Conservation (phyloP, 2,113 vertebrate species). For the Channa maculata region DNA sequence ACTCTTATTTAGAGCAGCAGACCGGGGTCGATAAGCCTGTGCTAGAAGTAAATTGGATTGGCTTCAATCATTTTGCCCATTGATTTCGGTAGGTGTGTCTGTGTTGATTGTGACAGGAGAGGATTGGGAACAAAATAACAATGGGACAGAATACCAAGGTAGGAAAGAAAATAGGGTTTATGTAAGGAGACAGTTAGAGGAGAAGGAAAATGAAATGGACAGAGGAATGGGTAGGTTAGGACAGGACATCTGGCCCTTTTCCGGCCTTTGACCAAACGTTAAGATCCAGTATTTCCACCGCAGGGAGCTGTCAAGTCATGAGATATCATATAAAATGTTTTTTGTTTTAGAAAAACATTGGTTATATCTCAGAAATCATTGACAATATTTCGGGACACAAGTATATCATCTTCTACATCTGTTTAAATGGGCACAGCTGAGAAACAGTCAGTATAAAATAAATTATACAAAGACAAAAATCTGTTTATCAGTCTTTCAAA, state of each 20-base stretch:
- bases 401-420: neutral
- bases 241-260: constrained; percentile 13
- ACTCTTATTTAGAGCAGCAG: constrained; percentile 53
- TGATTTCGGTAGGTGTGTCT: constrained; percentile 40
- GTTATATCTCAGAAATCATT: neutral
- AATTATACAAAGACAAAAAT: neutral
- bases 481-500: neutral
- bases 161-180: neutral
- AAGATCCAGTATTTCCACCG: constrained; percentile 3
- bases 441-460: neutral
- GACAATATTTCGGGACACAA: neutral
- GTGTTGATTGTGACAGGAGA: constrained; percentile 27
- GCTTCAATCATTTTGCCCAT: constrained; percentile 70
- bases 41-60: constrained; percentile 68
- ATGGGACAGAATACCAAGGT: too few species aligned
- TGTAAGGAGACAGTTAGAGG: neutral
- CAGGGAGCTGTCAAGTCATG: neutral
- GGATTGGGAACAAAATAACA: neutral
- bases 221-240: neutral
- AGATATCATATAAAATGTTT: neutral
- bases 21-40: constrained; percentile 66
- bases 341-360: neutral
- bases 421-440: neutral
- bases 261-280: neutral
- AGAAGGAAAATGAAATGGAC: neutral